Percentiles rank a stretch among this genome's conserved stretches.
Evolutionary conservation across 2,113 vertebrate genomes (phyloP).

Genomic region (Neogobius melanostomus): DNA sequence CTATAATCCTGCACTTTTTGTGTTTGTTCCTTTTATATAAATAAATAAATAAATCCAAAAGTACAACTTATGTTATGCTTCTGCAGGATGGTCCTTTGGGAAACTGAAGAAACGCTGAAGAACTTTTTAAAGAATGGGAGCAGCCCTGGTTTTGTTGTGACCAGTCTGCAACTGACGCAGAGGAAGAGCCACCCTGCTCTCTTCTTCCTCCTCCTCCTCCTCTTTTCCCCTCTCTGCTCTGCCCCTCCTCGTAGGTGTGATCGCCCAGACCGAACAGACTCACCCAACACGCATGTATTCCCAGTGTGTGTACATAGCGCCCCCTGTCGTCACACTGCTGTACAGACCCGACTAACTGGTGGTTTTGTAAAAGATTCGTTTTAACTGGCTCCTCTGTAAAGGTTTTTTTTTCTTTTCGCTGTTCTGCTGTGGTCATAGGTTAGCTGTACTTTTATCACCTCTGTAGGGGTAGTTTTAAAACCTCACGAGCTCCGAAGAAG

Average conservation of each 20-base stretch:
- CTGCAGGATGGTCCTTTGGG: too few species aligned
- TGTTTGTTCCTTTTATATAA: too few species aligned
- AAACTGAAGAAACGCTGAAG: too few species aligned
- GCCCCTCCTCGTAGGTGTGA: slow-evolving; percentile 20
- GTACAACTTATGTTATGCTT: too few species aligned
- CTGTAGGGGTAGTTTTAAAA: slow-evolving; percentile 30
- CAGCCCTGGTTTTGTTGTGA: not conserved
- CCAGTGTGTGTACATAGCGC: slow-evolving; percentile 49
- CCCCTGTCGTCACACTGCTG: slow-evolving; percentile 47
- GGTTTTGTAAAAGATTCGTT: slow-evolving; percentile 65
- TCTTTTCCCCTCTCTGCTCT: slow-evolving; percentile 21
- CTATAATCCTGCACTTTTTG: too few species aligned
- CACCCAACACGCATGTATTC: slow-evolving; percentile 40
- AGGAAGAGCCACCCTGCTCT: not conserved
- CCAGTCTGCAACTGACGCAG: slow-evolving; percentile 7
- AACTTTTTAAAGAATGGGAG: not conserved
- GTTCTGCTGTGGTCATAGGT: slow-evolving; percentile 45
- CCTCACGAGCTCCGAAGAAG: not conserved
- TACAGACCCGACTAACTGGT: slow-evolving; percentile 62
- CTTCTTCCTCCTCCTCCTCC: not conserved
- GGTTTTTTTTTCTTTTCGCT: slow-evolving; percentile 26
- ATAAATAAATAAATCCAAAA: too few species aligned
- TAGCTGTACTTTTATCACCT: slow-evolving; percentile 47
- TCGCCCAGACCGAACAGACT: slow-evolving; percentile 52
- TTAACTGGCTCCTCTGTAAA: slow-evolving; percentile 58